Percentiles rank a stretch among this genome's conserved stretches.
Conservation (phyloP, 92 coral and sea anemone genomes). For the Porites cylindrica region DNA sequence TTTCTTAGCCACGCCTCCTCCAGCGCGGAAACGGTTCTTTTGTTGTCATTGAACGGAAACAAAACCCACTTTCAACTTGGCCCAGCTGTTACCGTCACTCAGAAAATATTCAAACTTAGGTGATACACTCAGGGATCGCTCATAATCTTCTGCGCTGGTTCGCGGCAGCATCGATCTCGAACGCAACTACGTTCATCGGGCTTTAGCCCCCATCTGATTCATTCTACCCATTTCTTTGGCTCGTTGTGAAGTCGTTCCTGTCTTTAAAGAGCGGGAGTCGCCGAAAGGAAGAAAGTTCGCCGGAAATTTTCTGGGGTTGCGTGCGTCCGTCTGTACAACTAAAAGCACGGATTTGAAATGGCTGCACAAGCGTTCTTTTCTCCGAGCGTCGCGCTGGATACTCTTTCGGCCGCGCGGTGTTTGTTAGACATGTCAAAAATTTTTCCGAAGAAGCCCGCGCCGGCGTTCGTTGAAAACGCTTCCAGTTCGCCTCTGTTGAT, state of each 20-base stretch:
- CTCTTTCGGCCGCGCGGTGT: slow-evolving; percentile 89
- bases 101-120: slow-evolving; percentile 53
- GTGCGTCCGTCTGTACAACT: slow-evolving; percentile 1
- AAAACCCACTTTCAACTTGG: slow-evolving; percentile 67
- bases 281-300: slow-evolving; percentile 24
- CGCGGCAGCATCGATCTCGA: slow-evolving; percentile 21
- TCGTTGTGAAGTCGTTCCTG: not conserved
- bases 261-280: slow-evolving; percentile 12
- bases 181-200: not conserved
- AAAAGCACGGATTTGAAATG: slow-evolving; percentile 39
- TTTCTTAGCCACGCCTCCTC: slow-evolving; percentile 76
- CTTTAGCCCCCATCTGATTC: not conserved
- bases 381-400: slow-evolving; percentile 67
- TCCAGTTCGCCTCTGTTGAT: slow-evolving; percentile 78
- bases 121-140: slow-evolving; percentile 24
- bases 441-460: slow-evolving; percentile 72
- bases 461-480: slow-evolving; percentile 59
- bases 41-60: slow-evolving; percentile 79
- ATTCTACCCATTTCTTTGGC: not conserved
- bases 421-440: slow-evolving; percentile 81
- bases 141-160: slow-evolving; percentile 56
- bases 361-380: slow-evolving; percentile 68
- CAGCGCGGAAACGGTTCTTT: slow-evolving; percentile 78
- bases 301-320: slow-evolving; percentile 37
- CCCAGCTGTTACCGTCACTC: slow-evolving; percentile 73